These are phyloP conservation scores for Muntiacus muntjak DNA, from an alignment of 2,113 vertebrate species.

Conservation along the genomic window DNA sequence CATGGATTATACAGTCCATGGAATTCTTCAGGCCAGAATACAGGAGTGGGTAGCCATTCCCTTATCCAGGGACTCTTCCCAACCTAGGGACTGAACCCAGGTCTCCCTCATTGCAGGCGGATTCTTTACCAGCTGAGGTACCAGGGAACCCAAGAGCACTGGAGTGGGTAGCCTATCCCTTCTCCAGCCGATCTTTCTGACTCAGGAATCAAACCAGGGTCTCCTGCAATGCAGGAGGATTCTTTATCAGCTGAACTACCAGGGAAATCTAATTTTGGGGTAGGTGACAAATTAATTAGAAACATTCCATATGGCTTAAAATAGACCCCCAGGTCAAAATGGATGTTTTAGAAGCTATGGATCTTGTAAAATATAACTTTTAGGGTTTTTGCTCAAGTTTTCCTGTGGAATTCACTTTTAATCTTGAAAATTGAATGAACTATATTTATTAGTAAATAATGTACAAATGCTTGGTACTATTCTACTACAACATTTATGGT, in stretches of 20 bases:
- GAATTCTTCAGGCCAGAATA: neutral
- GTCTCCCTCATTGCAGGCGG: neutral
- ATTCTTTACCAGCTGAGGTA: neutral
- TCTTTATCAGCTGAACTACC: neutral
- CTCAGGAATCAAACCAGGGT: neutral
- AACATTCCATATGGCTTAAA: neutral
- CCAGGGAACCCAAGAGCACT: neutral
- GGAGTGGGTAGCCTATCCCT: neutral
- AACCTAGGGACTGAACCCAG: neutral
- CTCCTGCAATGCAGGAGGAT: neutral
- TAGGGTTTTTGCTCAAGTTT: neutral
- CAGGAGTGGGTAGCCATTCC: neutral
- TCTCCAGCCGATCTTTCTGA: neutral
- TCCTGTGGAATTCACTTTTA: neutral
- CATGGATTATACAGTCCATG: neutral
- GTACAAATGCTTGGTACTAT: neutral
- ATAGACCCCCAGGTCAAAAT: neutral
- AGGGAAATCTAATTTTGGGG: neutral
- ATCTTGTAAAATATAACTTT: neutral
- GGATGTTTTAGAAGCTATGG: neutral
- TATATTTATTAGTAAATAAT: neutral
- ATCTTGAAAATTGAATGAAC: neutral
- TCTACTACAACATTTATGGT: neutral
- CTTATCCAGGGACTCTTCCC: neutral
- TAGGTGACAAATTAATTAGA: slow-evolving; percentile 39